These are phyloP conservation scores for Xylophagus ater DNA, from an alignment of 2,888 invertebrate species.

Conservation along the genomic window DNA sequence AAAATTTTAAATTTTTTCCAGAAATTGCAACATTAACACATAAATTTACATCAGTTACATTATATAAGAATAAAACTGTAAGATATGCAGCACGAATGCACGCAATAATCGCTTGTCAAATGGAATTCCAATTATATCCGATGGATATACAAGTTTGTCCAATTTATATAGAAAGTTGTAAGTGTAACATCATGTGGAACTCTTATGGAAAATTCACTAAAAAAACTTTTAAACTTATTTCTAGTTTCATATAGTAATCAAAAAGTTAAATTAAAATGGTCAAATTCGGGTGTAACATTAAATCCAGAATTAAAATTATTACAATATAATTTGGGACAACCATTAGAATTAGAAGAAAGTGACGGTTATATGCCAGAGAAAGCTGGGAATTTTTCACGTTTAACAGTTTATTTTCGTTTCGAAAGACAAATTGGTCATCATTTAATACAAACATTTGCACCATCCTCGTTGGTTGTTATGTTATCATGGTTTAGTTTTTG, in stretches of 20 bases:
- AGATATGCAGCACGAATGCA: constrained; percentile 72
- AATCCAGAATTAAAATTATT: constrained; percentile 69
- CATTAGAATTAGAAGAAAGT: constrained; percentile 57
- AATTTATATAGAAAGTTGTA: constrained; percentile 74
- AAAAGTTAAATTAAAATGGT: constrained; percentile 66
- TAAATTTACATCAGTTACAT: constrained; percentile 68
- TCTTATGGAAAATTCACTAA: too few species aligned
- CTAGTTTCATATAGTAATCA: constrained; percentile 69
- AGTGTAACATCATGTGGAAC: constrained; percentile 36
- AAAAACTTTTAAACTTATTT: constrained; percentile 22
- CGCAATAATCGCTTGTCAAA: constrained; percentile 74
- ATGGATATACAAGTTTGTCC: constrained; percentile 80
- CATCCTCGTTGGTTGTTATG: constrained; percentile 71
- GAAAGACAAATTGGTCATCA: constrained; percentile 78
- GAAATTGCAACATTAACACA: constrained; percentile 72
- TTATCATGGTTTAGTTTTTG: constrained; percentile 82
- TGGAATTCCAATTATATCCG: constrained; percentile 77
- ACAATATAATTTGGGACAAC: constrained; percentile 68
- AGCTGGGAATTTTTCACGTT: constrained; percentile 69
- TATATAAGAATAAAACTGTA: constrained; percentile 70
- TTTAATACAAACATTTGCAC: constrained; percentile 74
- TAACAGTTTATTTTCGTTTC: constrained; percentile 68
- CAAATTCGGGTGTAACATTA: constrained; percentile 59
- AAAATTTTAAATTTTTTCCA: too few species aligned
- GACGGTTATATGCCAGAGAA: constrained; percentile 66